Percentiles rank a stretch among this genome's conserved stretches.
phyloP scores from a whole-genome alignment of 2,797 vertebrate species.

The Thripadectes ignobilis region DNA sequence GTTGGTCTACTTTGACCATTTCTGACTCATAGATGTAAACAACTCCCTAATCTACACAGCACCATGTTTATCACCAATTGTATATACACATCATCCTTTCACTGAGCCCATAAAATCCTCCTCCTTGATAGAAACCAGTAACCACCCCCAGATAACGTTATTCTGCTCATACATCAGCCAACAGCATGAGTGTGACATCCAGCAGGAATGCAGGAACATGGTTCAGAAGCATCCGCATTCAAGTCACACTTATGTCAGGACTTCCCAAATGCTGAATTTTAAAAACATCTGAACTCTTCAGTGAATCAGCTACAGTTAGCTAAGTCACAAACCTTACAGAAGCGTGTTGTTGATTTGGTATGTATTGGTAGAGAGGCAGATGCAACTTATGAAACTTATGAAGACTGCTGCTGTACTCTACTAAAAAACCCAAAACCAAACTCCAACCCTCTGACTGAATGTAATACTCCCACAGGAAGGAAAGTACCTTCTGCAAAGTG shows the following conservation, averaged over 20 bases:
- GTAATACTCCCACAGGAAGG: neutral
- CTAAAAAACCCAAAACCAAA: neutral
- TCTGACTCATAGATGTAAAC: neutral
- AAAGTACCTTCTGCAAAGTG: neutral
- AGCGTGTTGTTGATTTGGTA: neutral
- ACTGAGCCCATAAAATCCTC: neutral
- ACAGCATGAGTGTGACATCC: fast-evolving
- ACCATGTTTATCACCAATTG: neutral
- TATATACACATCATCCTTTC: neutral
- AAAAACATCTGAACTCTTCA: neutral
- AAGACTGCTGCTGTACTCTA: neutral
- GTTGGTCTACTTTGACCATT: neutral
- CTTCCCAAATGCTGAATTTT: neutral
- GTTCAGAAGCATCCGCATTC: neutral
- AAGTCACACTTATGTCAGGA: neutral
- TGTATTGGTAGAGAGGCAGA: neutral
- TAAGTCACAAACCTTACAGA: neutral
- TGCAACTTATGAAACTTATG: neutral
- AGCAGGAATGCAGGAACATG: neutral
- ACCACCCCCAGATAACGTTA: neutral
- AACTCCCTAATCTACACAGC: neutral
- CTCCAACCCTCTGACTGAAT: neutral
- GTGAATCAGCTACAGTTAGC: neutral
- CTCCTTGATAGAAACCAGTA: neutral
- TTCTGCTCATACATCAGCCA: neutral